These are phyloP conservation scores for Salpingus planirostris DNA, from an alignment of 2,888 invertebrate species.

Conservation along the genomic window DNA sequence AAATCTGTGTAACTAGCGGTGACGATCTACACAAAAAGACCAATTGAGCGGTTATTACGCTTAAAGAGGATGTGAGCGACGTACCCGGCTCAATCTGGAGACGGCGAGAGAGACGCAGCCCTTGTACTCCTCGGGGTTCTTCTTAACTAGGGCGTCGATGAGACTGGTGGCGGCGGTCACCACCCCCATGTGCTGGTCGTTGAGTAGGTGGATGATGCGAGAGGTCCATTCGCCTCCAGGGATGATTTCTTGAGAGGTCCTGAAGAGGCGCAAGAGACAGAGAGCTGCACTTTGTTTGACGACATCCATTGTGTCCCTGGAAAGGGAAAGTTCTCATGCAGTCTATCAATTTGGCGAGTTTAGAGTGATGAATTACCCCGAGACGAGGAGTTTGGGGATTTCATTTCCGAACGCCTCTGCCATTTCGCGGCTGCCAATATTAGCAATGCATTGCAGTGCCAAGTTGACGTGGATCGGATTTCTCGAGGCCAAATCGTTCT, in stretches of 20 bases:
- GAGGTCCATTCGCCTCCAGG: constrained; percentile 99
- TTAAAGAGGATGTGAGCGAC: constrained; percentile 17
- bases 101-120: constrained; percentile 98
- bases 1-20: constrained; percentile 98
- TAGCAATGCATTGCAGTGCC: constrained; percentile 98
- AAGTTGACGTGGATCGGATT: constrained; percentile 98
- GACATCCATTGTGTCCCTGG: constrained; percentile 95
- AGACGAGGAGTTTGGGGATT: constrained; percentile 95
- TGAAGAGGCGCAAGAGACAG: constrained; percentile 85
- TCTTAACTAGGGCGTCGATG: constrained; percentile 96
- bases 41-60: too few relatives aligned
- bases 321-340: constrained; percentile 12
- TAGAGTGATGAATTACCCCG: constrained; percentile 57
- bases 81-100: constrained; percentile 84
- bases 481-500: constrained; percentile 92
- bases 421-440: constrained; percentile 99
- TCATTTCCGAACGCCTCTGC: constrained; percentile 98
- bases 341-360: not conserved
- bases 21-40: constrained; percentile 65
- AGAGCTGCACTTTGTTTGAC: constrained; percentile 99
- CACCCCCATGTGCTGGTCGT: constrained; percentile 99
- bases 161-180: constrained; percentile 97
- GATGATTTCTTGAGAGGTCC: constrained; percentile 93
- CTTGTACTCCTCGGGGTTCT: constrained; percentile 98
- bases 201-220: constrained; percentile 93